Evolutionary conservation across 1,140 invertebrate genomes (phyloP).

Genomic region (Bombus haemorrhoidalis): DNA sequence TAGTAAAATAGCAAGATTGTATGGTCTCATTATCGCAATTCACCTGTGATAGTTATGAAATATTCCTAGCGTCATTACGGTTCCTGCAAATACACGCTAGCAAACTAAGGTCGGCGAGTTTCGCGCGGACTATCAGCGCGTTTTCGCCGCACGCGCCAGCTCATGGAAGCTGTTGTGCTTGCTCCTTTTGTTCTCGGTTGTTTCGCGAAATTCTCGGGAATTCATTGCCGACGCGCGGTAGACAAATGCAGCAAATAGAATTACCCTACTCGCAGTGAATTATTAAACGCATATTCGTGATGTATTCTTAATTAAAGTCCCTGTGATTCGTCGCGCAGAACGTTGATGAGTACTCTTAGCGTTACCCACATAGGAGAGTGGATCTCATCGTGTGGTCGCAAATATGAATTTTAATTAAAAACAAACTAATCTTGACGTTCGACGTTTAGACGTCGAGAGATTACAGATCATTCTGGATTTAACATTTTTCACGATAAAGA

Average conservation of each 20-base stretch:
- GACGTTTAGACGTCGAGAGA: no score
- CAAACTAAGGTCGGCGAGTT: neutral
- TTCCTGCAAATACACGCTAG: constrained; percentile 5
- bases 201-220: constrained; percentile 43
- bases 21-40: constrained; percentile 29
- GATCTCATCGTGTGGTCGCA: no score
- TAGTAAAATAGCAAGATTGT: constrained; percentile 8
- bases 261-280: constrained; percentile 29
- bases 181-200: constrained; percentile 38
- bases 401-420: neutral
- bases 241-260: constrained; percentile 42
- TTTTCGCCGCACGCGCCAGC: neutral
- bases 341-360: neutral
- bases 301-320: constrained; percentile 33
- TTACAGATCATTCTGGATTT: no score
- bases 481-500: neutral
- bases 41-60: constrained; percentile 38
- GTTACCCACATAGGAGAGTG: no score
- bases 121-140: neutral
- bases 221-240: constrained; percentile 27
- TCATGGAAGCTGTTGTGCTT: constrained; percentile 18
- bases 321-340: neutral
- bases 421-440: no score
- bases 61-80: constrained; percentile 25
- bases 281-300: constrained; percentile 25